Evolutionary conservation across 2,113 vertebrate genomes (phyloP).

Genomic region (Erinaceus europaeus): DNA sequence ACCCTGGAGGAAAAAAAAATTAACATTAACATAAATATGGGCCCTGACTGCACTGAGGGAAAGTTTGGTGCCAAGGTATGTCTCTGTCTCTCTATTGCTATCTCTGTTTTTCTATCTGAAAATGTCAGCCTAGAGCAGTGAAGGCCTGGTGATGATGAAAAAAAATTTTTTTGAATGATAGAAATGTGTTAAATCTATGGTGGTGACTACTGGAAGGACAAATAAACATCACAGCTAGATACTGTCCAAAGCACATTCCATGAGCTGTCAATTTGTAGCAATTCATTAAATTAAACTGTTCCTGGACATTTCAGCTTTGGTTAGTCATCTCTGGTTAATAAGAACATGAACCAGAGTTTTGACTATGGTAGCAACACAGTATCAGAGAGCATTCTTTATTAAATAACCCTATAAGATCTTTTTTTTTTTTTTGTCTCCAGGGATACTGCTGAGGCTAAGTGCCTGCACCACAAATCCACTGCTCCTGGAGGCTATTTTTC

Average conservation of each 20-base stretch:
- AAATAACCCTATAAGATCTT: not conserved
- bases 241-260: not conserved
- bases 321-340: not conserved
- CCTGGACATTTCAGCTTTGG: not conserved
- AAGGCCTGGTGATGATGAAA: too few species aligned
- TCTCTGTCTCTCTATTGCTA: too few species aligned
- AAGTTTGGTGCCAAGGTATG: too few species aligned
- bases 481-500: too few species aligned
- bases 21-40: too few species aligned
- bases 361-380: not conserved
- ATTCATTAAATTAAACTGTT: not conserved
- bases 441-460: too few species aligned
- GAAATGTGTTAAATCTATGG: not conserved
- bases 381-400: slow-evolving; percentile 1
- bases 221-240: not conserved
- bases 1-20: too few species aligned
- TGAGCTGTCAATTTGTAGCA: not conserved
- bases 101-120: too few species aligned
- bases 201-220: not conserved
- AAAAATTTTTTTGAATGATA: too few species aligned
- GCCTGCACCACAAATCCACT: not conserved
- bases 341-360: not conserved
- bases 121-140: too few species aligned
- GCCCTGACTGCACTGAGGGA: too few species aligned
- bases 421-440: too few species aligned